Conservation (phyloP, 2,888 invertebrate genomes). For the Epirrhoe tristata region DNA sequence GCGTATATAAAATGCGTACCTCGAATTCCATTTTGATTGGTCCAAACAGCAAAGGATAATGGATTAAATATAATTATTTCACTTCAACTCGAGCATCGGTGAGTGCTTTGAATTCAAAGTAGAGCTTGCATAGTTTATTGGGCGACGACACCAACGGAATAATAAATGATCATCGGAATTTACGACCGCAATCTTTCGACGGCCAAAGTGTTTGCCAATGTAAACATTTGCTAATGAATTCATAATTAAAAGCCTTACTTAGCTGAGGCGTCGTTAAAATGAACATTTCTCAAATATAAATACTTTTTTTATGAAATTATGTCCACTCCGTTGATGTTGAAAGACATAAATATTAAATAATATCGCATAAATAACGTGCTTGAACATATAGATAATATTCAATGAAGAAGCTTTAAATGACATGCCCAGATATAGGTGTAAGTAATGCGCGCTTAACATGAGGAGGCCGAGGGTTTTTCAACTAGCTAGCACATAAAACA, state of each 20-base stretch:
- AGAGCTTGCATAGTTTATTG: constrained; percentile 48
- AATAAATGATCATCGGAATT: constrained; percentile 38
- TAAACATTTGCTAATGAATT: constrained; percentile 35
- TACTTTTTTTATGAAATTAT: constrained; percentile 21
- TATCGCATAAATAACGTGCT: constrained; percentile 51
- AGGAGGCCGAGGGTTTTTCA: constrained; percentile 55
- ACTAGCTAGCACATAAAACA: constrained; percentile 51
- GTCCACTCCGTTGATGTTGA: constrained; percentile 46
- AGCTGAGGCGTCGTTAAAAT: constrained; percentile 31
- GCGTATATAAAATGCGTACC: constrained; percentile 56
- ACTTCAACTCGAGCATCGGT: constrained; percentile 53
- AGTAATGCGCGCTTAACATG: constrained; percentile 55
- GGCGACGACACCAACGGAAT: constrained; percentile 47
- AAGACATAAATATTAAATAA: constrained; percentile 53
- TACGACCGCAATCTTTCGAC: constrained; percentile 37
- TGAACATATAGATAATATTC: constrained; percentile 51
- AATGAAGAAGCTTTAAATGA: constrained; percentile 61
- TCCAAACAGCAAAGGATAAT: constrained; percentile 60
- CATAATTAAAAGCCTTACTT: constrained; percentile 33
- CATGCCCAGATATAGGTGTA: constrained; percentile 57
- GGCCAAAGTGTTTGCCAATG: constrained; percentile 34
- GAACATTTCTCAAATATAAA: constrained; percentile 29
- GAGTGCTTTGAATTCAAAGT: constrained; percentile 52
- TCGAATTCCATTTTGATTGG: constrained; percentile 67
- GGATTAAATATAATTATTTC: constrained; percentile 63